Percentiles rank a stretch among this genome's conserved stretches.
These are phyloP conservation scores for Drosophila monieri DNA, from an alignment of 2,888 invertebrate genomes.

Conservation along the genomic window DNA sequence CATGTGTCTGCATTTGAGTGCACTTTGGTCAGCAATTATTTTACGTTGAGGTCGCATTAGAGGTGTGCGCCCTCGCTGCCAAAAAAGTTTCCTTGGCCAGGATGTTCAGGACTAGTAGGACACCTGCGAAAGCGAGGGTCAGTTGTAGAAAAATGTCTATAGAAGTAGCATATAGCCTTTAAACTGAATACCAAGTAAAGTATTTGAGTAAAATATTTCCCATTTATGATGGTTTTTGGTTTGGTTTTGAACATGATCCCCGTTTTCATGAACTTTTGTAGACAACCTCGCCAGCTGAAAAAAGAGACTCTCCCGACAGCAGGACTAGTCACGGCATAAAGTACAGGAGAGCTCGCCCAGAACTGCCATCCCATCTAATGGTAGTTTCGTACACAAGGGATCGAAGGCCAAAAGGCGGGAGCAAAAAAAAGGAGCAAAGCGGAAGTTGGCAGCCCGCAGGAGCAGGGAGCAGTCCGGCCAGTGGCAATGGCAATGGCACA, in stretches of 20 bases:
- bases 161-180: not conserved
- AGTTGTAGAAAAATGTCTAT: not conserved
- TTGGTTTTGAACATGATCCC: not conserved
- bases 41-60: constrained; percentile 80
- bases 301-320: constrained; percentile 36
- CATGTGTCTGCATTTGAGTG: constrained; percentile 79
- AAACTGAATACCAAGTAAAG: not conserved
- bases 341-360: constrained; percentile 64
- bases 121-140: constrained; percentile 24
- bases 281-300: constrained; percentile 46
- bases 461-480: constrained; percentile 22
- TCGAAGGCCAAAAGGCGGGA: constrained; percentile 68
- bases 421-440: constrained; percentile 12
- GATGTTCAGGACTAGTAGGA: not conserved
- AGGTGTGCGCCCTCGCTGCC: constrained; percentile 55
- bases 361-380: constrained; percentile 70
- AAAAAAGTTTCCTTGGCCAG: constrained; percentile 46
- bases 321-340: constrained; percentile 47
- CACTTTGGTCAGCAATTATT: constrained; percentile 82
- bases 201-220: not conserved
- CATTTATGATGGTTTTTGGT: too few species aligned
- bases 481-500: constrained; percentile 25
- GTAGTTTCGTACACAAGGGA: constrained; percentile 71
- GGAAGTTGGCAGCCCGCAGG: constrained; percentile 39
- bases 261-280: not conserved